Base-by-base conservation (phyloP, 2,797 vertebrate genomes). In the Benthosema pterotum region DNA sequence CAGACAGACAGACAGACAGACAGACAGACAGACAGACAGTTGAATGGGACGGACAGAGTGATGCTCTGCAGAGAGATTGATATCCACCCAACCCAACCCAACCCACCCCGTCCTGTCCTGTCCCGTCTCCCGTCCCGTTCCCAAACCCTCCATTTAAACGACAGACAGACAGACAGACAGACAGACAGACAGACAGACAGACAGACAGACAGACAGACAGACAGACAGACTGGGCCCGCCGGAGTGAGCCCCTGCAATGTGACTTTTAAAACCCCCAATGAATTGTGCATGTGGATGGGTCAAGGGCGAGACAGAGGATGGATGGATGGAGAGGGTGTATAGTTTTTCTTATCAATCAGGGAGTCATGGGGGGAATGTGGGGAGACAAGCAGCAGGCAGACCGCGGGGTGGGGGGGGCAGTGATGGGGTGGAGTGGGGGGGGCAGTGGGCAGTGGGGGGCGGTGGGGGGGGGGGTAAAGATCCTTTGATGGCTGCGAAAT, bases 321-420 rank as follows among this genome's bases (percentile, higher is more conserved):
- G 61, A 70, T 80, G 80, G 71, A 75, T 77, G 74, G 84, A 83
- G 82, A 60, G 79, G 87, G 80, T 78, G 32, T 38, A n/a, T n/a
- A 89, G 80, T 86, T 90, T 89, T 86, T 85, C 87, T 89, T 91
- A 92, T 92, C 91, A 90, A 91, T 91, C 89, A 90, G 83, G 54
- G 64, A 83, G 82, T 74, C 77, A 83, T 82, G 65, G 61, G 67
- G 75, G 78, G 82, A 80, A 87, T 84, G 67, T 60, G 65, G 78
- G 74, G 84, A 85, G 89, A 89, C 87, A 89, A 88, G 78, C 60
- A 32, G 71, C 75, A 56, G 60, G 79, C 32, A 70, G 71, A 42
- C 69, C 57, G 66, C 62, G 25, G 14, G 15, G 71, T 69, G 68
- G 60, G 18, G 11, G 60, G 38, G 46, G 42, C 25, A 48, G 42